Percentiles rank a stretch among this genome's conserved stretches.
phyloP scores from a whole-genome alignment of 2,797 vertebrate species.

The Spinibarbus caldwelli region DNA sequence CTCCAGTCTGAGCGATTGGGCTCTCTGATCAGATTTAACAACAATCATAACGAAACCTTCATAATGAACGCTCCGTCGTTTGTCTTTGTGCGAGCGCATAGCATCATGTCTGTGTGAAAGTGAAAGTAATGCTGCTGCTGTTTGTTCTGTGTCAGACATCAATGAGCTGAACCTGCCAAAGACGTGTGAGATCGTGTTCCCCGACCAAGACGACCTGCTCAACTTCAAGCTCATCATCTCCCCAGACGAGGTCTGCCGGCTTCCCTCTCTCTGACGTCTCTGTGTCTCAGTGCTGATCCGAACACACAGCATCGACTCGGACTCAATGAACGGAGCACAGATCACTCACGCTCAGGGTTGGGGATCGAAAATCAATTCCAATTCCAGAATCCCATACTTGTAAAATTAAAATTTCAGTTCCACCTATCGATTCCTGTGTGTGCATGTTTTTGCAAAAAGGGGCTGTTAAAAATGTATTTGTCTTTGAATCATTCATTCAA shows the following conservation, averaged over 20 bases:
- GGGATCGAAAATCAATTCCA: too few relatives aligned
- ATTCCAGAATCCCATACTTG: background rate
- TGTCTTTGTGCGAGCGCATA: background rate
- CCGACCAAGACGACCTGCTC: slow-evolving; percentile 92
- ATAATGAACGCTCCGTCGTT: background rate
- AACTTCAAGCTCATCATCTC: slow-evolving; percentile 98
- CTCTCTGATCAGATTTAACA: background rate
- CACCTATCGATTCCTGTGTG: background rate
- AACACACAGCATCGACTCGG: background rate
- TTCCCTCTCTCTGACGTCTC: background rate
- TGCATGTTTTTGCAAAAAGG: too few relatives aligned
- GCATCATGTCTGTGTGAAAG: background rate
- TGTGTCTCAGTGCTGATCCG: too few relatives aligned
- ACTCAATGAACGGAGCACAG: background rate
- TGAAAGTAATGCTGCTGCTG: background rate
- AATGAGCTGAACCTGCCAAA: slow-evolving; percentile 96
- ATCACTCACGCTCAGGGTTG: background rate
- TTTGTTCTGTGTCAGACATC: slow-evolving; percentile 81
- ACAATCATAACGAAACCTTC: background rate
- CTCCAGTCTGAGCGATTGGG: background rate
- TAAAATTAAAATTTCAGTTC: background rate
- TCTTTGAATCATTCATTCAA: too few relatives aligned
- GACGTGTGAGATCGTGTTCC: slow-evolving; percentile 95
- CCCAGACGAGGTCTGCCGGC: slow-evolving; percentile 86
- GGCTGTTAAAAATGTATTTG: too few relatives aligned